Evolutionary conservation across 2,888 invertebrate species (phyloP).

Genomic region (Stenodera caucasica): DNA sequence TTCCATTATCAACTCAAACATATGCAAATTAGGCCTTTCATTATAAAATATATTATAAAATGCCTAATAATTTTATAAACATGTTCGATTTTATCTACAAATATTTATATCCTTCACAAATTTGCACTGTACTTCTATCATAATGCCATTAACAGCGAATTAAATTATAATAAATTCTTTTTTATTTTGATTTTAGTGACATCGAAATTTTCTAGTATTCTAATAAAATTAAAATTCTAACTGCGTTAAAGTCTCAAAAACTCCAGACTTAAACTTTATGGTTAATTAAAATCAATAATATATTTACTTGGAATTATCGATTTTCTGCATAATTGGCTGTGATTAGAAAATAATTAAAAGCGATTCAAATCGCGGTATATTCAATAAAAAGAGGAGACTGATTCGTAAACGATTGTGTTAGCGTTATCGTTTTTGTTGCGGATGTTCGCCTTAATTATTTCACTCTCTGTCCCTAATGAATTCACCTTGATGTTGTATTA

Average conservation of each 20-base stretch:
- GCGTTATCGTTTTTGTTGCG: too few species aligned
- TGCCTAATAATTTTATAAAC: not conserved
- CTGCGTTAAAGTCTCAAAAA: too few species aligned
- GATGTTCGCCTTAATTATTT: too few species aligned
- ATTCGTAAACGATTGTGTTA: too few species aligned
- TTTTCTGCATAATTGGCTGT: too few species aligned
- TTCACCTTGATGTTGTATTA: not conserved
- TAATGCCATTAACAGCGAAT: not conserved
- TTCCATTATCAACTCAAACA: not conserved
- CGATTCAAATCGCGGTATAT: too few species aligned
- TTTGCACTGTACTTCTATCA: not conserved
- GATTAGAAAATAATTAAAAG: too few species aligned
- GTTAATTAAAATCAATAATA: not conserved
- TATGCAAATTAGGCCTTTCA: constrained; percentile 1
- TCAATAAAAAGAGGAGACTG: too few species aligned
- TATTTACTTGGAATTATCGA: too few species aligned
- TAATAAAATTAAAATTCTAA: not conserved
- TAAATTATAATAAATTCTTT: not conserved
- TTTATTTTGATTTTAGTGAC: not conserved
- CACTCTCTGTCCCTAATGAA: not conserved
- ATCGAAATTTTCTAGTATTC: not conserved
- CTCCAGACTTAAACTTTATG: too few species aligned
- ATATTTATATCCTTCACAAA: constrained; percentile 6
- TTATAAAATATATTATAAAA: not conserved
- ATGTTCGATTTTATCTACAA: too few species aligned